A percentile compares a stretch with the other conserved stretches of the same genome.
phyloP scores from a whole-genome alignment of 2,113 vertebrate species.

The Capreolus pygargus region DNA sequence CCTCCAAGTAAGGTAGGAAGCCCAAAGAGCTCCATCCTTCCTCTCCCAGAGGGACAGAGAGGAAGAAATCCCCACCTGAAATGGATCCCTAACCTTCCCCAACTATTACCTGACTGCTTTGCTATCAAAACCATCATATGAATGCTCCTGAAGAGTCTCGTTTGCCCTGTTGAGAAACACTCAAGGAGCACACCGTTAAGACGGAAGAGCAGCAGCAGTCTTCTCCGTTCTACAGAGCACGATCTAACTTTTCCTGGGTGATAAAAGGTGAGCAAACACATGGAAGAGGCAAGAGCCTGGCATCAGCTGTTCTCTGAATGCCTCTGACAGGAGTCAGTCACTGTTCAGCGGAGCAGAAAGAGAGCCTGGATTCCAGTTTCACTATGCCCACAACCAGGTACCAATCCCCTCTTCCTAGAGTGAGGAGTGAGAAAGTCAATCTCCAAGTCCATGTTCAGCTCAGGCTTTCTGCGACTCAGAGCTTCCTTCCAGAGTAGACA shows the following conservation, averaged over 20 bases:
- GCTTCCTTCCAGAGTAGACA: neutral
- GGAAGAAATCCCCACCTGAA: neutral
- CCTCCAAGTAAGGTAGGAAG: neutral
- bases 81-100: neutral
- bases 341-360: neutral
- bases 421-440: neutral
- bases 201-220: neutral
- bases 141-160: neutral
- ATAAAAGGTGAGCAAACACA: neutral
- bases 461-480: neutral
- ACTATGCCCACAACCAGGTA: neutral
- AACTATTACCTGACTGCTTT: neutral
- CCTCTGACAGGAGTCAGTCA: neutral
- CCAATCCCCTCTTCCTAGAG: neutral
- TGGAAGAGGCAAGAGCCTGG: neutral
- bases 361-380: too few relatives aligned
- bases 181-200: neutral
- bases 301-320: neutral
- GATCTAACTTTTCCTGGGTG: neutral
- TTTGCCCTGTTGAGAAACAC: neutral
- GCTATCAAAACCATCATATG: neutral
- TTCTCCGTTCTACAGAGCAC: neutral
- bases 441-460: neutral
- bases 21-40: neutral
- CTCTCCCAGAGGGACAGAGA: neutral